Conservation (phyloP, 2,888 invertebrate species). For the Rapana venosa region DNA sequence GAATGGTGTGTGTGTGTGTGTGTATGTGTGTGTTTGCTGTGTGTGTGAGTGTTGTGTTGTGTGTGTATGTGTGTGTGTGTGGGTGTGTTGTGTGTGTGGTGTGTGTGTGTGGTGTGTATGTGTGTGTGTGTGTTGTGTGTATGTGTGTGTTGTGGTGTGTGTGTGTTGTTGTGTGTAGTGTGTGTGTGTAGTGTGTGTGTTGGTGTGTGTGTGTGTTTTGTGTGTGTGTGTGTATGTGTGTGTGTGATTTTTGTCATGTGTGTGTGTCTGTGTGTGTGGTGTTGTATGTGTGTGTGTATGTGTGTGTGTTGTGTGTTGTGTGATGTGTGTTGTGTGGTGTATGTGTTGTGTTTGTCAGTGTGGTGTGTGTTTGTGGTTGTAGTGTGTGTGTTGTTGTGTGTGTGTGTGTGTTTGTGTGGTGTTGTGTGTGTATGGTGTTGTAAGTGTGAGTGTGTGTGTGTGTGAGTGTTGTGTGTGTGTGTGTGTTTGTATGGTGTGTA, state of each 20-base stretch:
- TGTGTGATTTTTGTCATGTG: not conserved
- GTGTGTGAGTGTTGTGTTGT: not conserved
- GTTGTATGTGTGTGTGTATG: not conserved
- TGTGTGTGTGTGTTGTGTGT: too few relatives aligned
- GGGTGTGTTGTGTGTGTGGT: too few relatives aligned
- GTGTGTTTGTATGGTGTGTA: not conserved
- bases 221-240: not conserved
- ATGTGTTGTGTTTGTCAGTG: too few relatives aligned
- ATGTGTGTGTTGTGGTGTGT: too few relatives aligned
- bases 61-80: not conserved
- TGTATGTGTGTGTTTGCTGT: not conserved
- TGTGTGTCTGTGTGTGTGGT: not conserved
- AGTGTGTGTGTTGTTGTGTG: not conserved
- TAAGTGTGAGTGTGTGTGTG: not conserved
- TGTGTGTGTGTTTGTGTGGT: not conserved
- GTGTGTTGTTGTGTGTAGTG: not conserved
- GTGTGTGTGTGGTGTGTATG: not conserved
- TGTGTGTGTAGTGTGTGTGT: not conserved
- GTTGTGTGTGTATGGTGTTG: not conserved
- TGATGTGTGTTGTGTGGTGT: too few relatives aligned
- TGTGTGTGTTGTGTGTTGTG: not conserved
- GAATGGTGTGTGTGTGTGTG: not conserved
- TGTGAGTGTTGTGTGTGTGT: constrained; percentile 15
- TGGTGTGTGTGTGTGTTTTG: not conserved
- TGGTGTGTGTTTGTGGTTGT: not conserved